phyloP scores from a whole-genome alignment of 64 coral and sea anemone genomes.

The Porites australiensis region DNA sequence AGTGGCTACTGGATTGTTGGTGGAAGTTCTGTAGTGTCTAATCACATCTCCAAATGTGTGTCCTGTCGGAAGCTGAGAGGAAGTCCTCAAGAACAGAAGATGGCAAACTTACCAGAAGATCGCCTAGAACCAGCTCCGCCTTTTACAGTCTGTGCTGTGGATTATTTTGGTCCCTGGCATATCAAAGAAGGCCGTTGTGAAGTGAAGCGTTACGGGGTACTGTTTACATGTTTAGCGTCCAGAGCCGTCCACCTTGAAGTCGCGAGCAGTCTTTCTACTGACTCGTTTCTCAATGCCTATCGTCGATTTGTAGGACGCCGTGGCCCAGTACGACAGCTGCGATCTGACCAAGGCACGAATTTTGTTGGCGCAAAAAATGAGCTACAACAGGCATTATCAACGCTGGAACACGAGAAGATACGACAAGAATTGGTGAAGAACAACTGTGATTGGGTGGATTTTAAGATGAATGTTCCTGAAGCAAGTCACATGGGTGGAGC shows the following conservation, averaged over 20 bases:
- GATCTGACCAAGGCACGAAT: not conserved
- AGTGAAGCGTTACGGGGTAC: not conserved
- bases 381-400: not conserved
- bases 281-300: not conserved
- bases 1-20: no score
- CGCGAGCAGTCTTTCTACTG: not conserved
- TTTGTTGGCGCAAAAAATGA: not conserved
- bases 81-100: constrained; percentile 23
- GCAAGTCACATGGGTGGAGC: constrained; percentile 42
- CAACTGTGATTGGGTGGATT: constrained; percentile 25
- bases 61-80: constrained; percentile 23
- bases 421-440: not conserved
- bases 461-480: constrained; percentile 17
- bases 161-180: constrained; percentile 25
- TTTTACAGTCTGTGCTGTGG: no score
- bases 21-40: constrained; percentile 20
- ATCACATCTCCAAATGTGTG: constrained; percentile 41
- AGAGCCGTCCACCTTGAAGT: not conserved
- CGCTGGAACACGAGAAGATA: not conserved
- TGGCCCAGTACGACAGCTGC: not conserved
- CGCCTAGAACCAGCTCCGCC: constrained; percentile 6
- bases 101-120: no score
- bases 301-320: not conserved
- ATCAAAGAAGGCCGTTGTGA: constrained; percentile 11
- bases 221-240: constrained; percentile 5